phyloP scores from a whole-genome alignment of 2,113 vertebrate species.

The Vombatus ursinus region DNA sequence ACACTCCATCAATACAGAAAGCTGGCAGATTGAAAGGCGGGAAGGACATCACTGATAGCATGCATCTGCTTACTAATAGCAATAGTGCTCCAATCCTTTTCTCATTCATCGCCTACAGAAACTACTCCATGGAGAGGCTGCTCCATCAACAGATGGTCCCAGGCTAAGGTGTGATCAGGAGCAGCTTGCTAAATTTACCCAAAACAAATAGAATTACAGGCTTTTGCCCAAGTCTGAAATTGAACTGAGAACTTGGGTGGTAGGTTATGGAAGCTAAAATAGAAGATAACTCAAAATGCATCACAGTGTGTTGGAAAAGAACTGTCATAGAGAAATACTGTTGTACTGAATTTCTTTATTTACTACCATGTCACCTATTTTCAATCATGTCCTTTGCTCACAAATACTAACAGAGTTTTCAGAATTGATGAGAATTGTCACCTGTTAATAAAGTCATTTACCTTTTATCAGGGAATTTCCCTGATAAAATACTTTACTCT shows the following conservation, averaged over 20 bases:
- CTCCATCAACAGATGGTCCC: conserved; percentile 83
- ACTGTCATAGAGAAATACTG: not conserved
- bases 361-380: conserved; percentile 52
- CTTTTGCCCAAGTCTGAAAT: conserved; percentile 77
- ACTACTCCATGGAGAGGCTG: conserved; percentile 78
- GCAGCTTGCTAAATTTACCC: conserved; percentile 85
- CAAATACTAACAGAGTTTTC: not conserved
- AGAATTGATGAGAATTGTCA: conserved; percentile 53
- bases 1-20: conserved; percentile 79
- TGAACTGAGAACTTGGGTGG: conserved; percentile 75
- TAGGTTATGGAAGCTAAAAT: conserved; percentile 63
- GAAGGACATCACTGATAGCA: conserved; percentile 73
- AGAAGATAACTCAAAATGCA: conserved; percentile 54
- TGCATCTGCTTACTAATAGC: conserved; percentile 83
- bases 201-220: conserved; percentile 84
- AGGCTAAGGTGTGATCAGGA: conserved; percentile 83
- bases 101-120: conserved; percentile 80
- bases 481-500: conserved; percentile 51
- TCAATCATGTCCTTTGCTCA: not conserved
- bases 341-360: conserved; percentile 46
- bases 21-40: conserved; percentile 80
- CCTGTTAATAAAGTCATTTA: conserved; percentile 73
- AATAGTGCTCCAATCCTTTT: conserved; percentile 66
- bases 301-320: conserved; percentile 4
- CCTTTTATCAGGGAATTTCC: conserved; percentile 54